Evolutionary conservation across 1,140 invertebrate genomes (phyloP).

Genomic region (Archivesica marissinica): DNA sequence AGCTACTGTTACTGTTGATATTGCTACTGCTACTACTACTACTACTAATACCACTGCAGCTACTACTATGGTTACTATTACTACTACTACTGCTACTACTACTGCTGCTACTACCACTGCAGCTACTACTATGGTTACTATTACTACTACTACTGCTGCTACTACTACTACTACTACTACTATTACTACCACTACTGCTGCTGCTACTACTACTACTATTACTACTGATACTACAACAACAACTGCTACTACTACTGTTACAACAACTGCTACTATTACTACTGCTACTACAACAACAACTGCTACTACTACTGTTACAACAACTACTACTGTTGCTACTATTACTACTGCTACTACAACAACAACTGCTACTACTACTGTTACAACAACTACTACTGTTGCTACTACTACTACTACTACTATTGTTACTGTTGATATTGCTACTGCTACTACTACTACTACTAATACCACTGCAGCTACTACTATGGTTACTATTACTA

Average conservation of each 20-base stretch:
- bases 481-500: neutral
- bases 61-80: conserved; percentile 16
- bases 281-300: conserved; percentile 23
- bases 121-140: conserved; percentile 25
- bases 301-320: conserved; percentile 27
- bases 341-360: conserved; percentile 20
- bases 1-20: neutral
- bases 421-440: neutral
- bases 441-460: neutral
- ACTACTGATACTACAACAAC: conserved; percentile 5
- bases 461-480: neutral
- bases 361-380: conserved; percentile 39
- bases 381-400: conserved; percentile 32
- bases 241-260: neutral
- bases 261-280: conserved; percentile 2
- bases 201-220: conserved; percentile 10
- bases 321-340: conserved; percentile 7
- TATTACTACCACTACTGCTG: neutral
- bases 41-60: neutral
- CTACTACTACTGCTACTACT: conserved; percentile 30
- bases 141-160: conserved; percentile 42
- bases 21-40: conserved; percentile 29
- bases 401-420: conserved; percentile 35
- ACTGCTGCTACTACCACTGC: conserved; percentile 6
- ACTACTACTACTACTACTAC: conserved; percentile 1